Base-by-base conservation (phyloP, 2,113 vertebrate species). In the Onychorhynchus coronatus region DNA sequence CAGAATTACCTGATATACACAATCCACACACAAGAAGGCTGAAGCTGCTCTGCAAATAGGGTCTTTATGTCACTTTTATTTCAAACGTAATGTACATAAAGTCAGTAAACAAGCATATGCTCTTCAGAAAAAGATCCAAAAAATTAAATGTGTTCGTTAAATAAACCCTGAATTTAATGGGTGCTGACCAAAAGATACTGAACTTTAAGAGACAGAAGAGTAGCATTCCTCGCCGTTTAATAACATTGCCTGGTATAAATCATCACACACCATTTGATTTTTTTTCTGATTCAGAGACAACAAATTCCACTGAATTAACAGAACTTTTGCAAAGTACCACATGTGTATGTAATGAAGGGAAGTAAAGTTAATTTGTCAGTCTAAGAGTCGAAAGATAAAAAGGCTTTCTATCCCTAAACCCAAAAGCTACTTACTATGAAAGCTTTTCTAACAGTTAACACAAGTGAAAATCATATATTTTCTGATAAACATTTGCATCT, bases 311-410 rank as follows among this genome's bases (percentile, higher is more conserved):
- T 72, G 39, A 93, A 91, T 55, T 61, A 88, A 52, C 46, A 93
- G 71, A 89, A 94, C 47, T 89, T 88, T 12, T 77, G 28, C 62
- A 59, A 94, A 91, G 47, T 71, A 72, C 8, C 0, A 0, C 0
- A 0, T 35, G 16, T 0, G 0, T 47, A 55, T 59, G 24, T 58
- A 91, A 91, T 5, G 46, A 30, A 8, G 50, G n/a, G 8, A 89
- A 70, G 49, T 55, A 8, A 62, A 88, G 85, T 66, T 75, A 78
- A 73, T 87, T 78, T 73, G n/a, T 76, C n/a, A 66, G 31, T 37
- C 31, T n/a, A 87, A 55, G 11, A 80, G 6, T 61, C 37, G 42
- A 39, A 85, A 91, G 72, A 89, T 12, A 73, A 66, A 96, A 93
- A 52, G 5, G 1, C 88, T 39, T 89, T 58, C 15, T 86, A 63